These are phyloP conservation scores for Eueides isabella DNA, from an alignment of 1,140 invertebrate genomes.

Conservation along the genomic window DNA sequence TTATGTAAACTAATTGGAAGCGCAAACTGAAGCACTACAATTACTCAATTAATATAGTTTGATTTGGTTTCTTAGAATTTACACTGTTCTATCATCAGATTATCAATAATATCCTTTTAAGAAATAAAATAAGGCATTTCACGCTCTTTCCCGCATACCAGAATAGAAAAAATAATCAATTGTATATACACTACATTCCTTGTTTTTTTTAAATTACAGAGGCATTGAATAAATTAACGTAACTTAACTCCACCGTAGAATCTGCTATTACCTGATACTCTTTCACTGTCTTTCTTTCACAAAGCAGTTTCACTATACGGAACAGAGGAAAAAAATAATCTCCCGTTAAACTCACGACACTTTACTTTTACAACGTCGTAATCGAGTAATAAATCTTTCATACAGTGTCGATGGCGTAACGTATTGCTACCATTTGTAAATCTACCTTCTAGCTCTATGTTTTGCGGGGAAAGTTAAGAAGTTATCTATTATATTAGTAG, in stretches of 20 bases:
- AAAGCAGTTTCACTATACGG: no score
- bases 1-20: neutral
- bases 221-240: no score
- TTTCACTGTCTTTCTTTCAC: no score
- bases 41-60: neutral
- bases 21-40: neutral
- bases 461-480: neutral
- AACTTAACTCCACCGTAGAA: no score
- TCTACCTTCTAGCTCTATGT: neutral
- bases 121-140: no score
- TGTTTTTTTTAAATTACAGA: no score
- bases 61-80: neutral
- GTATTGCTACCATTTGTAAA: constrained; percentile 4
- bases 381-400: constrained; percentile 1
- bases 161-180: no score
- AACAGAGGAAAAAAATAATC: no score
- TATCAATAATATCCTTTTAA: no score
- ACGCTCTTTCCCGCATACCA: no score
- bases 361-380: neutral
- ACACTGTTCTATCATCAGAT: neutral
- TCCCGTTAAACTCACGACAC: neutral
- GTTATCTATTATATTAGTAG: neutral
- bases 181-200: no score
- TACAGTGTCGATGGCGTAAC: constrained; percentile 7
- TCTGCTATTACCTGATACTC: no score